Conservation (phyloP, 1,140 invertebrate genomes). For the Rhysida immarginata region DNA sequence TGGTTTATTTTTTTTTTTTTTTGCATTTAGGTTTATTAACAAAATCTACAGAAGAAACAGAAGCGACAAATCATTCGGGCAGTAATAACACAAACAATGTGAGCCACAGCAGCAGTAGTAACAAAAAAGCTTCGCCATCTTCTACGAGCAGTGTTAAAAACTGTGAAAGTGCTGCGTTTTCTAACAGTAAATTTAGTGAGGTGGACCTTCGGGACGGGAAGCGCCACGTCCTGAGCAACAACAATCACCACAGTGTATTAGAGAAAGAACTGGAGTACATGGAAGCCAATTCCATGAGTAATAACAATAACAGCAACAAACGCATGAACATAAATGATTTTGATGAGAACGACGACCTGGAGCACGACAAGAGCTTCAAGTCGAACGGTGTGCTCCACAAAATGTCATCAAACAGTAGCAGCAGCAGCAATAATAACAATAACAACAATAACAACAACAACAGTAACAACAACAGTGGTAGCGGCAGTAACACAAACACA, state of each 20-base stretch:
- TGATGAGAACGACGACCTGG: constrained; percentile 34
- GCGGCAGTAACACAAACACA: background rate
- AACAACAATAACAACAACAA: background rate
- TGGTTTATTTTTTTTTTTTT: background rate
- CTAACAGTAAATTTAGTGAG: constrained; percentile 9
- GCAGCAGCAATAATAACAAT: too few species aligned
- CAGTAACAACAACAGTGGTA: background rate
- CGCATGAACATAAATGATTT: constrained; percentile 36
- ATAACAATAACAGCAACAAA: background rate
- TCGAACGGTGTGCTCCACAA: constrained; percentile 14
- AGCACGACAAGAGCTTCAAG: constrained; percentile 37
- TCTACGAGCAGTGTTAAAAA: background rate
- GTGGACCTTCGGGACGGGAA: constrained; percentile 6
- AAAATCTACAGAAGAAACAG: constrained; percentile 1
- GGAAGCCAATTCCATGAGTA: constrained; percentile 13
- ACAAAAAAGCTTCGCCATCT: background rate
- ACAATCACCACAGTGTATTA: constrained; percentile 9
- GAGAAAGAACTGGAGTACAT: constrained; percentile 22
- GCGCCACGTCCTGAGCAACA: background rate
- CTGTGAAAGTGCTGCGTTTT: background rate
- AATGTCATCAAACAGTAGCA: constrained; percentile 8
- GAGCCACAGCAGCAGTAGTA: background rate
- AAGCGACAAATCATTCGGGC: background rate
- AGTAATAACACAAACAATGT: constrained; percentile 1
- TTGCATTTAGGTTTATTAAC: background rate